Base-by-base conservation (phyloP, 1,140 invertebrate species). In the Plectrocnemia conspersa region DNA sequence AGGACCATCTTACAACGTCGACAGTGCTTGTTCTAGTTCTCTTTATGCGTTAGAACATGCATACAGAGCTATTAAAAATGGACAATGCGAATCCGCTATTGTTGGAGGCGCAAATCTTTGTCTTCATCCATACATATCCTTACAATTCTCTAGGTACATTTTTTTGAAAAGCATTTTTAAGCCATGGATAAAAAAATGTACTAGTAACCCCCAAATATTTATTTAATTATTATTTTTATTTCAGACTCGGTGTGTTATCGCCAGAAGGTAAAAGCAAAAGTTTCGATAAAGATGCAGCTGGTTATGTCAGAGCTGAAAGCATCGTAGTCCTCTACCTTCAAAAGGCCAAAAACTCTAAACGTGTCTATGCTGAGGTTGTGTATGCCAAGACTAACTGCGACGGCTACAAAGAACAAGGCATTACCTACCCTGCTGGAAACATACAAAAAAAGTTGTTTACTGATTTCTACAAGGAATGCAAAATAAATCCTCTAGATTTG, bases 11-110 rank as follows among this genome's bases (percentile, higher is more conserved):
- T 90, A 86, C 66, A 80, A 84, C 1, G 79, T 92, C 4, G 93
- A 97, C 68, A 89, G 91, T 3, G 92, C 92, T 6, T 97, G 93
- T 68, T 93, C 89, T n/a, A 93, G 91, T 10, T 91, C 89, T 59
- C 70, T 93, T 9, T 82, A 88, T 62, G 91, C 91, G 0, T 63
- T 96, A 23, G 85, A 92, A 65, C 82, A 91, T 54, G 93, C 91
- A n/a, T 85, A 88, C 63, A 78, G 79, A 58, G 79, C 84, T 1
- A 88, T 97, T 4, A 71, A 82, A 54, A 78, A 79, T 41, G 89
- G 88, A 1, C 74, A 82, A 47, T 91, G 89, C 67, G 91, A 95
- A 46, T 76, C 81, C 25, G 91, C 91, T 1, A 81, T 97, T 41
- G 90, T 96, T 0, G 89, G 85, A 2, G 91, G 89, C 23, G 79